Evolutionary conservation across 2,113 vertebrate genomes (phyloP), one percentile per base, ranked within the genome.

Genomic region (Hemibates koningsi): DNA sequence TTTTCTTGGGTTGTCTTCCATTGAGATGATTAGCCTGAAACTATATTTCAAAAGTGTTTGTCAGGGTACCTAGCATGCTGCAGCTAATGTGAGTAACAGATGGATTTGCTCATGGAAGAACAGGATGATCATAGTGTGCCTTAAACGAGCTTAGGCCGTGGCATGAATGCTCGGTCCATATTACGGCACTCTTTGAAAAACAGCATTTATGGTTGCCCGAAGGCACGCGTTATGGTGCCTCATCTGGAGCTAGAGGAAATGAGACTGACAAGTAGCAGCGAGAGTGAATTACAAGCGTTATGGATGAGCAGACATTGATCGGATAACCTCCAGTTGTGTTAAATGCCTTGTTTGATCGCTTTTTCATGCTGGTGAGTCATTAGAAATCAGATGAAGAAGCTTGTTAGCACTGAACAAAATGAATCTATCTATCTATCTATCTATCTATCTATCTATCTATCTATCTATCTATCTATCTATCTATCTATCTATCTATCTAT

Each of bases 11-110:
- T 95, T 91, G 93, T 93, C 91, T 94, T 91, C 83, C 86, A 91
- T 83, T 86, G 87, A 93, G 90, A 93, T 93, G 94, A 93, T 96
- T 94, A 91, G 93, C 92, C 86, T 91, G 84, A 93, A 96, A 93
- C 85, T 90, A 90, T 9, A 87, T 93, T 82, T 90, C 53, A 82
- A 56, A 91, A 82, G 90, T 94, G 91, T 92, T 92, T 95, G 92
- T 95, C 92, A 92, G 92, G 88, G 88, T 14, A 80, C 27, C 57
- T 85, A 7, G 76, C 85, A 6, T 80, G 85, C 86, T 50, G 59
- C 78, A 84, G 87, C 7, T 36, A 59, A 80, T 84, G 76, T 4
- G 80, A 81, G 56, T 43, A 93, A 89, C 88, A 89, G 88, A 92
- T 90, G 91, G 86, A 90, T 92, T 80, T 81, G 82, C 66, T 89